Conservation (phyloP, 1,140 invertebrate genomes). For the Spodoptera frugiperda region DNA sequence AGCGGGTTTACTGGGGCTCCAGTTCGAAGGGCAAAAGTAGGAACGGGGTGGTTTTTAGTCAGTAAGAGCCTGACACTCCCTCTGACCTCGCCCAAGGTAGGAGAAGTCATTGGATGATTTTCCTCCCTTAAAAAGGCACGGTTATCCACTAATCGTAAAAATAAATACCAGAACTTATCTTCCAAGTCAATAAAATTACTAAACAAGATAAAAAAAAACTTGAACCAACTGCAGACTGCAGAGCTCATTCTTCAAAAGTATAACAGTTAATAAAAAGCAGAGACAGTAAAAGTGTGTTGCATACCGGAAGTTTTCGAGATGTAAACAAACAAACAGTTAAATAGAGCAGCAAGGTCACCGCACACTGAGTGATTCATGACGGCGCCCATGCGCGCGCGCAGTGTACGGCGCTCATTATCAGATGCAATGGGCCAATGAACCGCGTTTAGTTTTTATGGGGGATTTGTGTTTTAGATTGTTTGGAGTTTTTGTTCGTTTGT, state of each 20-base stretch:
- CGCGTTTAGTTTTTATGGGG: not conserved
- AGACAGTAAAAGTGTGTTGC: conserved; percentile 18
- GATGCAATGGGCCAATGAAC: conserved; percentile 22
- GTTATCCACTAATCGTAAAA: too few relatives aligned
- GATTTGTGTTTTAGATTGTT: conserved; percentile 19
- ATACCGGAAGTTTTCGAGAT: conserved; percentile 7
- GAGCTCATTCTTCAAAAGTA: not conserved
- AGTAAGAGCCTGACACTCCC: too few relatives aligned
- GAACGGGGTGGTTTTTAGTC: too few relatives aligned
- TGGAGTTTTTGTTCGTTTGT: not conserved
- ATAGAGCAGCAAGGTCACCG: conserved; percentile 45
- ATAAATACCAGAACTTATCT: too few relatives aligned
- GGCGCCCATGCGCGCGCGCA: conserved; percentile 3
- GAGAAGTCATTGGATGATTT: too few relatives aligned
- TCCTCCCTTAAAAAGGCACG: too few relatives aligned
- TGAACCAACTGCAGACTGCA: not conserved
- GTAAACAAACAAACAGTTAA: conserved; percentile 42
- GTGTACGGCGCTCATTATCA: conserved; percentile 40
- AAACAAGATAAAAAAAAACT: not conserved
- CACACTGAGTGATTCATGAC: conserved; percentile 37
- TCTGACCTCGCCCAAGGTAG: too few relatives aligned
- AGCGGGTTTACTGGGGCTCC: too few relatives aligned
- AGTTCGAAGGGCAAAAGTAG: too few relatives aligned
- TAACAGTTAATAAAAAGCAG: not conserved
- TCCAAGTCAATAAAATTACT: too few relatives aligned